Evolutionary conservation across 1,140 invertebrate species (phyloP), one percentile per base, ranked within the genome.

Genomic region (Megalonaias nervosa): DNA sequence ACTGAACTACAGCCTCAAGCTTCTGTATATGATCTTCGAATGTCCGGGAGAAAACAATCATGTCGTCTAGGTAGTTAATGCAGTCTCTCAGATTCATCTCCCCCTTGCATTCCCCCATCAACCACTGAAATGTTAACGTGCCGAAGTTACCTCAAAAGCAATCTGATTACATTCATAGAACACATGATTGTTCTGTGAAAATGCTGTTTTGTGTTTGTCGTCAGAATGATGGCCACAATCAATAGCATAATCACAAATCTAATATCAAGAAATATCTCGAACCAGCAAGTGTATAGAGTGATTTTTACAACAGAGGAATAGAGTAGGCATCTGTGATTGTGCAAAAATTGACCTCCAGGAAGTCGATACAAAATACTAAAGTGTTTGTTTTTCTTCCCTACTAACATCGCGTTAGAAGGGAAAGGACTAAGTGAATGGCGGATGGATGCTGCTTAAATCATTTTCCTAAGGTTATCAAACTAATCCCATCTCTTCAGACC

Each of bases 281-380:
- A 6, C 88, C 90, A 0, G 77, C 21, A 0, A 93, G 75, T 13
- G 62, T 74, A 16, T 86, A 70, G 0, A 93, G 67, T 12, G 81
- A 79, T 17, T 92, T 91, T 21, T 92, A 88, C 48, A 93, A 92
- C 2, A 83, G 64, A 0, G 91, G 92, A 5, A 93, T 70, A 82
- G 93, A 92, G 82, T 91, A 93, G 59, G 79, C 84, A 82, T 93
- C 92, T 65, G 84, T 81, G 0, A 87, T 83, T 0, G 89, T 92
- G 0, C 71, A 82, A 70, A 11, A 13, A 80, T 93, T 93, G n/a
- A 93, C 60, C n/a, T 67, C 61, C 57, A 92, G 65, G 79, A 87
- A 93, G 82, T 93, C 91, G 4, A 92, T 75, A 75, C 87, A 91
- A 15, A 83, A 60, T 31, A 75, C 75, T 91, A 70, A 75, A 87